A percentile compares a stretch with the other conserved stretches of the same genome.
Evolutionary conservation across 2,113 vertebrate species (phyloP).

Genomic region (Todiramphus chloris): DNA sequence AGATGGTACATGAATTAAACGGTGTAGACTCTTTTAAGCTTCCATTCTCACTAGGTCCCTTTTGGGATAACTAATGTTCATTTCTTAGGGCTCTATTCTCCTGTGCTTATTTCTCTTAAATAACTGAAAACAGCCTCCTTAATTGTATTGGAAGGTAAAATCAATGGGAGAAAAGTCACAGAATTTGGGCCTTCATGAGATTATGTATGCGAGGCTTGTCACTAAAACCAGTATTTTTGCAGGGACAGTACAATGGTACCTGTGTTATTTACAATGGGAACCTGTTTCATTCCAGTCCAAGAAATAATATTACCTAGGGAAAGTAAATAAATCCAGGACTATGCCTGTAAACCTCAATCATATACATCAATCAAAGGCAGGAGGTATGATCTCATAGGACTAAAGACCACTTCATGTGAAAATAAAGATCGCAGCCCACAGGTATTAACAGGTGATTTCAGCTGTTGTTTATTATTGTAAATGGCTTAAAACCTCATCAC

Average conservation of each 20-base stretch:
- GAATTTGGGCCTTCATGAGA: background rate
- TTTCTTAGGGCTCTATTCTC: conserved; percentile 49
- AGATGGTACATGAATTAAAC: conserved; percentile 60
- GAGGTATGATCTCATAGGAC: background rate
- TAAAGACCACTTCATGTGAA: background rate
- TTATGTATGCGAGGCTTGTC: background rate
- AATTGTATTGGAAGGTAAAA: background rate
- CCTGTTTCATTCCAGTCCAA: background rate
- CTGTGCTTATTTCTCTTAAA: conserved; percentile 3
- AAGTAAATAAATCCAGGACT: background rate
- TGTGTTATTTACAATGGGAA: background rate
- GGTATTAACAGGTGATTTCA: background rate
- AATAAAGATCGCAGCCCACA: background rate
- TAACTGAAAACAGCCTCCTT: background rate
- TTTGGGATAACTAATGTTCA: conserved; percentile 53
- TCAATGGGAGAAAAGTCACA: background rate
- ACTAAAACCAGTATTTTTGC: background rate
- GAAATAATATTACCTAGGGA: background rate
- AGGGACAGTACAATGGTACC: background rate
- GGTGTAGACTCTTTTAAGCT: conserved; percentile 32
- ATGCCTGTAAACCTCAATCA: background rate
- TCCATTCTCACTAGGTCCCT: conserved; percentile 30
- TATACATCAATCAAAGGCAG: background rate
- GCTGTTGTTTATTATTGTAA: background rate
- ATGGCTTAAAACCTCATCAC: background rate